Conservation (phyloP, 30 jellyfish, hydroid and myxozoan species). For the Cassiopea andromeda region DNA sequence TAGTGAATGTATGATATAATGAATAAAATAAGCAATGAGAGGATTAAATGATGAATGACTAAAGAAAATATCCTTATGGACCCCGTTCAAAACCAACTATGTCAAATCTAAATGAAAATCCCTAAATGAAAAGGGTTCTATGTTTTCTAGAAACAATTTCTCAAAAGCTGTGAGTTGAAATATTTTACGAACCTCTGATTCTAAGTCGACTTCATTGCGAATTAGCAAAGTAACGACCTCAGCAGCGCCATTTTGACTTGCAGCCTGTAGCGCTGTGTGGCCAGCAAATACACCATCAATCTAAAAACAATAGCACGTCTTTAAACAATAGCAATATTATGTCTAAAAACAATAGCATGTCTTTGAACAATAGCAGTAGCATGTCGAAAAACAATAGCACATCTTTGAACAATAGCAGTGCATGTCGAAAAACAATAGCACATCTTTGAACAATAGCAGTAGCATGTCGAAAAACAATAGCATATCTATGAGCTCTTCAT, state of each 20-base stretch:
- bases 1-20: too few relatives aligned
- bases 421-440: slow-evolving; percentile 17
- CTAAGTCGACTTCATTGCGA: slow-evolving; percentile 74
- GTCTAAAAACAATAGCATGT: too few relatives aligned
- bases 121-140: too few relatives aligned
- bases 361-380: background rate
- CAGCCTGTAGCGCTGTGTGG: slow-evolving; percentile 97
- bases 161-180: background rate
- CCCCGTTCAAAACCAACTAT: too few relatives aligned
- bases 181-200: slow-evolving; percentile 48
- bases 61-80: too few relatives aligned
- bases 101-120: too few relatives aligned
- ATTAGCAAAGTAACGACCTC: slow-evolving; percentile 74
- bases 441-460: background rate
- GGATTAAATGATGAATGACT: too few relatives aligned
- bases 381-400: slow-evolving; percentile 13
- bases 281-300: slow-evolving; percentile 85
- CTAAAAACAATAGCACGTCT: slow-evolving; percentile 7
- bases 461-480: background rate
- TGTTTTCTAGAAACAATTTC: background rate
- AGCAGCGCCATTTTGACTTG: slow-evolving; percentile 90
- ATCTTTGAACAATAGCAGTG: background rate
- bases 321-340: background rate
- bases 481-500: too few relatives aligned
- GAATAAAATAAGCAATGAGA: too few relatives aligned